A percentile compares a stretch with the other conserved stretches of the same genome.
These are phyloP conservation scores for Malurus leucopterus DNA, from an alignment of 2,797 vertebrate genomes.

Conservation along the genomic window DNA sequence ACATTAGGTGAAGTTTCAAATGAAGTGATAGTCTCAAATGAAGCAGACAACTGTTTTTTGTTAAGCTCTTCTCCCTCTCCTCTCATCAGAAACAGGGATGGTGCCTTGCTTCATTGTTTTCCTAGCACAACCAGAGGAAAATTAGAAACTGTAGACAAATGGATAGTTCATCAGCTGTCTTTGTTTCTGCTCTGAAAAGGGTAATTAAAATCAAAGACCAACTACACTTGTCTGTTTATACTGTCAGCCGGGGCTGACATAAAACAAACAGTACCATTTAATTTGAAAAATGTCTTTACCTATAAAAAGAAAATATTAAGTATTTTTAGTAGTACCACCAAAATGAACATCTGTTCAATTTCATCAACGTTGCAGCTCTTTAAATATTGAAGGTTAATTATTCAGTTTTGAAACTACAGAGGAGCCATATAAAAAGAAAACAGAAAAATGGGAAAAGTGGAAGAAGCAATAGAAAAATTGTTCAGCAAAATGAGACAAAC, in stretches of 20 bases:
- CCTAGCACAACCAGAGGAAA: background rate
- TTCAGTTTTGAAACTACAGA: background rate
- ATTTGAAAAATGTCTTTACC: background rate
- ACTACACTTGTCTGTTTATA: background rate
- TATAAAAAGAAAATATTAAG: background rate
- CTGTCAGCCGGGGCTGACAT: background rate
- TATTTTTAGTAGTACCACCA: background rate
- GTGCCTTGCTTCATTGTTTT: background rate
- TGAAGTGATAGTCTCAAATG: background rate
- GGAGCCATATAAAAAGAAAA: background rate
- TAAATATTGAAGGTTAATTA: background rate
- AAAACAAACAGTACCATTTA: background rate
- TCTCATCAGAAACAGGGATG: background rate
- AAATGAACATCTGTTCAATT: background rate
- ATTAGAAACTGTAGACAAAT: background rate
- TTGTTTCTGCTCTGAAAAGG: background rate
- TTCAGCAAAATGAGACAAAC: background rate
- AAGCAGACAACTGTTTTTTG: background rate
- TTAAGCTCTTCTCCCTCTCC: background rate
- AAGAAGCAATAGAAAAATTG: background rate
- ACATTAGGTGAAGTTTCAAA: background rate
- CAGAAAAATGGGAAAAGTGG: background rate
- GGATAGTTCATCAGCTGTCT: background rate
- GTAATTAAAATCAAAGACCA: background rate
- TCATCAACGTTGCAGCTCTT: background rate